Evolutionary conservation across 2,797 vertebrate species (phyloP), one percentile per base, ranked within the genome.

Genomic region (Leptoclinus maculatus): DNA sequence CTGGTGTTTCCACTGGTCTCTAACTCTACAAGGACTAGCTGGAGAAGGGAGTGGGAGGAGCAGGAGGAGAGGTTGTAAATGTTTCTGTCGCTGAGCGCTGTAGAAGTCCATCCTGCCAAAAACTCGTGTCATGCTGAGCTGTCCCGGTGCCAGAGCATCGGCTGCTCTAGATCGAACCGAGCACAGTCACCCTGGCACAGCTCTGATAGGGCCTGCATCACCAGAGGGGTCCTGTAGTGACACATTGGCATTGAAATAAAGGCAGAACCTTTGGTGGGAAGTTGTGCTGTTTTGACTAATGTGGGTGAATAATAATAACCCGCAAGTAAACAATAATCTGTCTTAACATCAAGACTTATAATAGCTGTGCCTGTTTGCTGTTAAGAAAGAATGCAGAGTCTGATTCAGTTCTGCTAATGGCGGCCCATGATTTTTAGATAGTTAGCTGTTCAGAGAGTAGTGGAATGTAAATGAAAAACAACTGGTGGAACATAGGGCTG

Each of bases 161-260:
- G 36, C 77, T 66, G 66, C 70, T 80, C 75, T 36, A 45, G 66
- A 67, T 27, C 19, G 49, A 71, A 71, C 65, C 12, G 53, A 49
- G 39, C 74, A 39, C 59, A 66, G 56, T 65, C 41, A 65, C 58
- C 62, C 71, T 86, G 82, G 84, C 85, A 39, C 27, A 51, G 76
- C 36, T 78, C 36, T 1, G 21, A 36, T 38, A 4, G 16, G 36
- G 68, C 32, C 71, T 76, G 69, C 34, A 19, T 66, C 63, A 71
- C 69, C 80, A 67, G 53, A 75, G 79, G 62, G 62, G n/a, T 76
- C 83, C 72, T 89, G 85, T 89, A 58, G 34, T 71, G 73, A 89
- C 85, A 87, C 83, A 89, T 86, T 81, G 72, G 38, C 66, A 27
- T 17, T 78, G 3, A 79, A 71, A 69, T 68, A 17, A 63, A 74